Evolutionary conservation across 2,888 invertebrate genomes (phyloP).

Genomic region (Sminthurinus aureus): DNA sequence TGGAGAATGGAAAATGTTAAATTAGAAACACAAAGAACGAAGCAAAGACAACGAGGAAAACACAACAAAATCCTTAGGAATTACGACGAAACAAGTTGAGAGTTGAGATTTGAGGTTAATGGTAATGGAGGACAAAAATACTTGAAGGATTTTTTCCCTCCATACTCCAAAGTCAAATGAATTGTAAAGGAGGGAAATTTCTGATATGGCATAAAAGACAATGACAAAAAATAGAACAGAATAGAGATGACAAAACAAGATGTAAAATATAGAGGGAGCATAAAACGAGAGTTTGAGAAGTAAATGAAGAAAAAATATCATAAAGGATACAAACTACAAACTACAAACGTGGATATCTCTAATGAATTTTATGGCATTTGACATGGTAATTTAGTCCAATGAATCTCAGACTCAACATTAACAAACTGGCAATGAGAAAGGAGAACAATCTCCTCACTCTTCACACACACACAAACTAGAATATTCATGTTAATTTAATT

Average conservation of each 20-base stretch:
- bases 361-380: slow-evolving; percentile 19
- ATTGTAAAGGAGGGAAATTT: background rate
- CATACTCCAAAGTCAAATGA: background rate
- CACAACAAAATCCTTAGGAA: background rate
- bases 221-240: background rate
- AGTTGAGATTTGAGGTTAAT: background rate
- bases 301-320: too few relatives aligned
- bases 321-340: too few relatives aligned
- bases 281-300: background rate
- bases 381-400: slow-evolving; percentile 18
- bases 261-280: background rate
- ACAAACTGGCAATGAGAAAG: too few relatives aligned
- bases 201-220: too few relatives aligned
- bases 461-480: slow-evolving; percentile 2
- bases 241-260: background rate
- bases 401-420: slow-evolving; percentile 3
- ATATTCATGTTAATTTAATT: slow-evolving; percentile 32
- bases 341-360: background rate
- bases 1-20: background rate
- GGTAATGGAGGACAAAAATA: background rate
- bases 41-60: background rate
- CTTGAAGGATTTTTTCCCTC: background rate
- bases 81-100: background rate
- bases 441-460: slow-evolving; percentile 4
- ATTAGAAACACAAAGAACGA: background rate